Base-by-base conservation (phyloP, 2,888 invertebrate species). In the Plusia festucae region DNA sequence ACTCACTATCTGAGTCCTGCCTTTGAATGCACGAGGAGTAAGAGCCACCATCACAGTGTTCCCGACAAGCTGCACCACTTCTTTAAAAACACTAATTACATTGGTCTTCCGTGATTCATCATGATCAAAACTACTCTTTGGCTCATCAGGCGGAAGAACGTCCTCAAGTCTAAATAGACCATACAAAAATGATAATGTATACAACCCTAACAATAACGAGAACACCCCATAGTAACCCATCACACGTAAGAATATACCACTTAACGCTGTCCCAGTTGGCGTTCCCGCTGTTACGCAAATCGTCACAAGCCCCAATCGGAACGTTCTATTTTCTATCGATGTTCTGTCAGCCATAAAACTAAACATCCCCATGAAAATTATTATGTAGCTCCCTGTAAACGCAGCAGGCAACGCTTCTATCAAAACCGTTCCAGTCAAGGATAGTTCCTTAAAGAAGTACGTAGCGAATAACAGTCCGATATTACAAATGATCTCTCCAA, bases 341-440 rank as follows among this genome's bases (percentile, higher is more conserved):
- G 96, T 96, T 56, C 96, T 93, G 67, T 96, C 96, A 5, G 96
- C 94, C 80, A 97, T 94, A 82, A 96, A 97, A 83, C 96, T 96
- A 88, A 95, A 96, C 91, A 96, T 94, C 49, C 96, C 96, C 93
- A 96, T 95, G 77, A 96, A 95, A 87, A 96, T 93, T 11, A 95
- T 94, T 53, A 96, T 95, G 79, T 95, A 95, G 56, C 96, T 96
- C 9, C 97, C 97, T 34, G 96, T 95, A 22, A 96, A 90, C 1
- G 96, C 96, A 0, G 96, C 95, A 0, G 96, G 92, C 18, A 96
- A 87, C 0, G 95, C 95, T 85, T 96, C 96, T 53, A 95, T 93
- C 51, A 96, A 82, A 1, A 93, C 96, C 8, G 95, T 95, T 0
- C 90, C 90, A 59, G 94, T 91, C 65, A 96, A 78, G 1, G 95